Base-by-base conservation (phyloP, 2,113 vertebrate genomes). In the Conger conger region DNA sequence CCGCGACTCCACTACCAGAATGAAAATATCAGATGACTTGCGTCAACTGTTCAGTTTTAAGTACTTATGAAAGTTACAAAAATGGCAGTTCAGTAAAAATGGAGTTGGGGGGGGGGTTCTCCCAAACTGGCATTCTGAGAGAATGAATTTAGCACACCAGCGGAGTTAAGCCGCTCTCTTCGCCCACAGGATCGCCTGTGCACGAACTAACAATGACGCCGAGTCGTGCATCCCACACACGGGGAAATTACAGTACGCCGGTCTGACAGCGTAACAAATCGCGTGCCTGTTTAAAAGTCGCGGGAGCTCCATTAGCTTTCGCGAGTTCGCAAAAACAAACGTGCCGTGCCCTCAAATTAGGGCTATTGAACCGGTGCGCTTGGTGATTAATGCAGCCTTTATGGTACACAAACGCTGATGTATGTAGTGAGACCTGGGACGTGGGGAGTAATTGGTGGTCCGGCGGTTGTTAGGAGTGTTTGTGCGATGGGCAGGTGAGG, bases 401-500 rank as follows among this genome's bases (percentile, higher is more conserved):
- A 7, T 73, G n/a, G 42, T 83, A 82, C 37, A 20, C 84, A 76
- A 53, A 0, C 86, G 0, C 63, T 92, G 90, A 90, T 87, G 76
- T 87, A 90, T 87, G 83, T 42, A 0, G 89, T 91, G 92, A 87
- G 2, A 68, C 76, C 0, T 82, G 84, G 20, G 54, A 15, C 13
- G 83, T 87, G 63, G 16, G 0, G 80, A 68, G 27, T 91, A 91
- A 91, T 89, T 88, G 91, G 84, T 87, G 60, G 42, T 0, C 3
- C 42, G 38, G 73, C 80, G 84, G 83, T 89, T 86, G 82, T 89
- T 88, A 15, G 89, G 53, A 83, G 81, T 37, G 84, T 88, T 88
- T 83, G 63, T 85, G 33, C 4, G 84, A 84, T 77, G 9, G 54
- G 81, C 91, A 91, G 91, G 88, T 92, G 91, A 86, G 82, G 83